Conservation (phyloP, 2,888 invertebrate genomes). For the Pollenia griseotomentosa region DNA sequence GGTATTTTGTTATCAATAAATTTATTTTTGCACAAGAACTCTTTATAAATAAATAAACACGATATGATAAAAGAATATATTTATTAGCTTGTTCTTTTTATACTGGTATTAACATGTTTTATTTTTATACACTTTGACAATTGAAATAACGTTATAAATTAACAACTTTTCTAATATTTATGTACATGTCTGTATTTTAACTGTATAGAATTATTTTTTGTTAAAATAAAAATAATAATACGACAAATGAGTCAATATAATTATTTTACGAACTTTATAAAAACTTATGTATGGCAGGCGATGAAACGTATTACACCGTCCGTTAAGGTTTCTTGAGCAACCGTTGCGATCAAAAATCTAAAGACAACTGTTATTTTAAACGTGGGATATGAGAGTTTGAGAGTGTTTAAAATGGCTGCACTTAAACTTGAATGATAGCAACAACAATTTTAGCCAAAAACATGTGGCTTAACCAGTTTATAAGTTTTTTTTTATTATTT, state of each 20-base stretch:
- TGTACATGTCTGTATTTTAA: too few relatives aligned
- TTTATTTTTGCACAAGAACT: slow-evolving; percentile 44
- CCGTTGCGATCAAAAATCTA: slow-evolving; percentile 67
- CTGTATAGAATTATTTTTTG: neutral
- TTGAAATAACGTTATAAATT: slow-evolving; percentile 17
- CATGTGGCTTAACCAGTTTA: slow-evolving; percentile 64
- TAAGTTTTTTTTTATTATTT: neutral
- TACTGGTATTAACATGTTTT: slow-evolving; percentile 14
- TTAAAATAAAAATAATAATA: slow-evolving; percentile 2
- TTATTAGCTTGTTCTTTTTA: slow-evolving; percentile 23
- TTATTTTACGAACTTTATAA: slow-evolving; percentile 28
- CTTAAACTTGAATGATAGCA: slow-evolving; percentile 52
- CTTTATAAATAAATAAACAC: slow-evolving; percentile 4
- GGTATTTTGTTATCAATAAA: slow-evolving; percentile 46
- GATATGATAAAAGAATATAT: slow-evolving; percentile 44
- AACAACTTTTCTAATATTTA: neutral
- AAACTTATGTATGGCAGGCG: neutral
- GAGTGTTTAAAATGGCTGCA: slow-evolving; percentile 10
- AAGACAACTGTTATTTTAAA: slow-evolving; percentile 64
- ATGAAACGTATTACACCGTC: neutral
- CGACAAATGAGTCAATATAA: slow-evolving; percentile 8
- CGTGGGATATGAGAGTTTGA: slow-evolving; percentile 13
- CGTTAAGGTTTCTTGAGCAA: slow-evolving; percentile 37
- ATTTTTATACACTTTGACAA: slow-evolving; percentile 13
- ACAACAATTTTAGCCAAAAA: slow-evolving; percentile 22